Evolutionary conservation across 2,888 invertebrate species (phyloP).

Genomic region (Sphaerophoria taeniata): DNA sequence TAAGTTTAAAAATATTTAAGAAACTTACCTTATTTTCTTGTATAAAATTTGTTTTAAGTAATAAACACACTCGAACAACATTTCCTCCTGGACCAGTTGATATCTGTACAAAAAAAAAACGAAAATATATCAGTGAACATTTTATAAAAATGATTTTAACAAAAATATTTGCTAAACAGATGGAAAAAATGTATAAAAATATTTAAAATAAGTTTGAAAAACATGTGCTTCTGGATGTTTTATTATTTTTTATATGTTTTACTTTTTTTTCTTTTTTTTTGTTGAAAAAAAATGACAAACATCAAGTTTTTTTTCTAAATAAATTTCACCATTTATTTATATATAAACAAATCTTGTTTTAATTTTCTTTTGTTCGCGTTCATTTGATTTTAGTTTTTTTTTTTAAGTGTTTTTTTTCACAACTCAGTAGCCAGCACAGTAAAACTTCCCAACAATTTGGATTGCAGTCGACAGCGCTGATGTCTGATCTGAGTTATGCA

Average conservation of each 20-base stretch:
- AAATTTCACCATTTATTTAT: slow-evolving; percentile 66
- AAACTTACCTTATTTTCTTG: slow-evolving; percentile 8
- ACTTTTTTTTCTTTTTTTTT: slow-evolving; percentile 24
- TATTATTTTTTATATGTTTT: slow-evolving; percentile 53
- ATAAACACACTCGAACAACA: no score
- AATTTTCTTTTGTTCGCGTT: slow-evolving; percentile 19
- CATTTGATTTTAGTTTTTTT: slow-evolving; percentile 21
- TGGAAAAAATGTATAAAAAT: slow-evolving; percentile 4
- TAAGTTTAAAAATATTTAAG: slow-evolving; percentile 32
- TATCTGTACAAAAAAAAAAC: slow-evolving; percentile 35
- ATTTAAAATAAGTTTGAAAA: neutral
- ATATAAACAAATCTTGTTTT: slow-evolving; percentile 42
- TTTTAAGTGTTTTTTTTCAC: slow-evolving; percentile 14
- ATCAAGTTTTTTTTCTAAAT: slow-evolving; percentile 52
- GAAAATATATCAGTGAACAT: slow-evolving; percentile 7
- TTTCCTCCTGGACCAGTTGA: slow-evolving; percentile 6
- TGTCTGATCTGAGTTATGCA: no score
- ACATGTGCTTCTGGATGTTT: slow-evolving; percentile 38
- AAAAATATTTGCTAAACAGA: neutral
- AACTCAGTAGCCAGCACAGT: no score
- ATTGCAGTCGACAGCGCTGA: no score
- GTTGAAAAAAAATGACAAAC: slow-evolving; percentile 11
- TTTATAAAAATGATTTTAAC: neutral
- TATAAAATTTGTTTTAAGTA: slow-evolving; percentile 10
- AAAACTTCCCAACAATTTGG: no score